Conservation (phyloP, 1,140 invertebrate species). For the Metaphire vulgaris region DNA sequence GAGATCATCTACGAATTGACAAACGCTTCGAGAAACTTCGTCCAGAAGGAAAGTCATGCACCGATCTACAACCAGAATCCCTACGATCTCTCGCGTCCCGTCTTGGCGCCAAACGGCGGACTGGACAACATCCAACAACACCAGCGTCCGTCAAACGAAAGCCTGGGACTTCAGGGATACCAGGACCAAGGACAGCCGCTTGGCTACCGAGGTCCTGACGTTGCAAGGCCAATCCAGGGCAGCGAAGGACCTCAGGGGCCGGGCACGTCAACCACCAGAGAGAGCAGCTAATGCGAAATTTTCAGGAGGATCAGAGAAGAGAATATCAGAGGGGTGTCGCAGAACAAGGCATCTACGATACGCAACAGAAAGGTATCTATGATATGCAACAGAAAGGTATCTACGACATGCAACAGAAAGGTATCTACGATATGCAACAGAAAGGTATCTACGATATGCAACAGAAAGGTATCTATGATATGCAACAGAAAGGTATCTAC, state of each 20-base stretch:
- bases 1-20: background rate
- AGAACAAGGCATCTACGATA: background rate
- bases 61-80: background rate
- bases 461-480: background rate
- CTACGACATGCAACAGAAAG: background rate
- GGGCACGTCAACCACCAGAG: background rate
- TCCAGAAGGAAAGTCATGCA: background rate
- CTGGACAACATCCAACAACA: background rate
- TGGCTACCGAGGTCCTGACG: background rate
- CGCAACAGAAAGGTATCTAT: background rate
- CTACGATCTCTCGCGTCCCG: background rate
- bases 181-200: background rate
- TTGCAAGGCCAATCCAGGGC: background rate
- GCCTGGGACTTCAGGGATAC: background rate
- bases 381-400: background rate
- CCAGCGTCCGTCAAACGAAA: background rate
- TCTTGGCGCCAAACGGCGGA: background rate
- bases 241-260: background rate
- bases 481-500: background rate
- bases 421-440: background rate
- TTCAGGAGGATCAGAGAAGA: background rate
- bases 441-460: background rate
- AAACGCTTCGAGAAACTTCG: background rate
- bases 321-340: background rate
- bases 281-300: background rate